A percentile compares a stretch with the other conserved stretches of the same genome.
phyloP scores from a whole-genome alignment of 2,888 invertebrate species.

The Zygothrica quintamaculata region DNA sequence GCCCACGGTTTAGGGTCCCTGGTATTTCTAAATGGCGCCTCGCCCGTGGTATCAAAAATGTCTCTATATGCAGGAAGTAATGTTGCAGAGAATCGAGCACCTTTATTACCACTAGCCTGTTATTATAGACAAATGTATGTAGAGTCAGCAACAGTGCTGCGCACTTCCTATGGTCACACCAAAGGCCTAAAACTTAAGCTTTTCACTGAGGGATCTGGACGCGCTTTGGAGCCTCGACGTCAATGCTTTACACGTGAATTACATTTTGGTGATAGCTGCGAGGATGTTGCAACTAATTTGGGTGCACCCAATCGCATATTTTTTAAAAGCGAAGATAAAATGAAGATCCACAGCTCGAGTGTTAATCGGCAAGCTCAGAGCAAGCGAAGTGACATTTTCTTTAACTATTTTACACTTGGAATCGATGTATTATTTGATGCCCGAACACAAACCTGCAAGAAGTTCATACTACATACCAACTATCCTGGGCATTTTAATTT shows the following conservation, averaged over 20 bases:
- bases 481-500: slow-evolving; percentile 99
- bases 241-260: slow-evolving; percentile 89
- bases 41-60: slow-evolving; percentile 96
- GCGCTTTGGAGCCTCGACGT: slow-evolving; percentile 87
- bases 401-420: slow-evolving; percentile 98
- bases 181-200: slow-evolving; percentile 91
- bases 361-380: slow-evolving; percentile 91
- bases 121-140: slow-evolving; percentile 96
- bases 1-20: slow-evolving; percentile 94
- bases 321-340: slow-evolving; percentile 99
- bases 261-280: slow-evolving; percentile 93
- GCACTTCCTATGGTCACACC: slow-evolving; percentile 88
- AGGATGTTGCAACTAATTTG: slow-evolving; percentile 94
- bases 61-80: slow-evolving; percentile 90
- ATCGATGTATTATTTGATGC: slow-evolving; percentile 98
- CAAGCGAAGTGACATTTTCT: slow-evolving; percentile 97
- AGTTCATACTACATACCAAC: slow-evolving; percentile 98
- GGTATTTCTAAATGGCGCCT: slow-evolving; percentile 96
- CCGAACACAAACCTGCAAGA: slow-evolving; percentile 96
- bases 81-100: slow-evolving; percentile 88
- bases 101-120: slow-evolving; percentile 93
- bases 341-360: slow-evolving; percentile 97
- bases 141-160: slow-evolving; percentile 91
- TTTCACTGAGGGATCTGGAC: slow-evolving; percentile 88
- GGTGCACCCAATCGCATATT: slow-evolving; percentile 97